Percentiles rank a stretch among this genome's conserved stretches.
Conservation (phyloP, 2,888 invertebrate species). For the Lamellibrachia columna region DNA sequence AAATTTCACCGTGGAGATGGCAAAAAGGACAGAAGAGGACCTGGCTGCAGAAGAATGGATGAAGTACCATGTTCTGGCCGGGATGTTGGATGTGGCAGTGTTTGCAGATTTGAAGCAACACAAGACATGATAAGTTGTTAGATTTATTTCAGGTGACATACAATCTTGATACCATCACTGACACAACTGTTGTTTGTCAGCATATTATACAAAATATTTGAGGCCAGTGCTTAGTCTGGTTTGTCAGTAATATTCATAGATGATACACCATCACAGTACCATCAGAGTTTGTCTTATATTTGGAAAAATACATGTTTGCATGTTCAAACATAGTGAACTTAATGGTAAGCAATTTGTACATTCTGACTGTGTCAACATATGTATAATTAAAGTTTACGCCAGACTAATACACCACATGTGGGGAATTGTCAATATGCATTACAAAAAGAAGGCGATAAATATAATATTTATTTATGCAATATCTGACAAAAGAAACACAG, state of each 20-base stretch:
- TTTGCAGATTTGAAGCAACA: not conserved
- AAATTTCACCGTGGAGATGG: too few species aligned
- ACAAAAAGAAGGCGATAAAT: not conserved
- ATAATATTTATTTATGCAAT: constrained; percentile 3
- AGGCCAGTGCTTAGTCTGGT: not conserved
- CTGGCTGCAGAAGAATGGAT: not conserved
- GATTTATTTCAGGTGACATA: constrained; percentile 12
- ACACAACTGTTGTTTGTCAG: constrained; percentile 7
- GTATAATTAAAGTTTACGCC: not conserved
- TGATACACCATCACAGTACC: not conserved
- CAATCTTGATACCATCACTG: not conserved
- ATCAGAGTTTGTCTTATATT: not conserved
- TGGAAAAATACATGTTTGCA: not conserved
- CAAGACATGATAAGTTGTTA: not conserved
- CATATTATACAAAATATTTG: not conserved
- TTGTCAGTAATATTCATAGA: not conserved
- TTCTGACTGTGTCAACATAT: not conserved
- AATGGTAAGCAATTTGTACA: not conserved
- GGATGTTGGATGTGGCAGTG: not conserved
- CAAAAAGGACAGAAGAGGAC: not conserved
- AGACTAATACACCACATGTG: not conserved
- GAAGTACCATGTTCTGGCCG: not conserved
- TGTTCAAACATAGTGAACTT: constrained; percentile 5
- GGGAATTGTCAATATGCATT: not conserved
- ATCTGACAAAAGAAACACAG: not conserved